Conservation (phyloP, 2,113 vertebrate species). For the Ciconia boyciana region DNA sequence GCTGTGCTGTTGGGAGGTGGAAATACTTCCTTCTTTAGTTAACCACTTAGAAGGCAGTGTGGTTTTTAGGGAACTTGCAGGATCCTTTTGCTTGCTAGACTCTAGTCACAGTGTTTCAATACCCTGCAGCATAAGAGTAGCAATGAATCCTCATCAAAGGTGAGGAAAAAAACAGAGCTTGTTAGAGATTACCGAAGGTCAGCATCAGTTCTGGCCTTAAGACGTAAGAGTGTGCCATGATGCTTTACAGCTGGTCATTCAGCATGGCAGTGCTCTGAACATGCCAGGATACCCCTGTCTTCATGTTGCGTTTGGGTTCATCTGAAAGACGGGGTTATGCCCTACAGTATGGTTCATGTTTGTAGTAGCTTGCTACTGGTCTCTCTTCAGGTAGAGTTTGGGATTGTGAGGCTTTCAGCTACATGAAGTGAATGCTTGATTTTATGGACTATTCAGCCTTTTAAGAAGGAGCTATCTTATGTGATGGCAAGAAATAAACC, state of each 20-base stretch:
- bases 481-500: not conserved
- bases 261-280: not conserved
- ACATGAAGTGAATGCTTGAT: not conserved
- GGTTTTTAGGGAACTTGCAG: not conserved
- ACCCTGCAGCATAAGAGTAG: not conserved
- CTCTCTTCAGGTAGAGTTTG: not conserved
- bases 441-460: not conserved
- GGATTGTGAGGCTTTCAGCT: not conserved
- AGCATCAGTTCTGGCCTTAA: not conserved
- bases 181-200: not conserved
- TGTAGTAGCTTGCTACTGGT: not conserved
- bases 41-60: not conserved
- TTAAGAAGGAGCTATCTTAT: not conserved
- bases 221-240: not conserved
- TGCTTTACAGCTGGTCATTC: not conserved
- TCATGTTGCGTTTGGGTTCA: not conserved
- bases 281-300: not conserved
- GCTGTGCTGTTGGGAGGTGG: not conserved
- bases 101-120: not conserved
- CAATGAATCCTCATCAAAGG: not conserved
- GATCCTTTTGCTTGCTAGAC: not conserved
- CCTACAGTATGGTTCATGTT: not conserved
- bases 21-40: not conserved
- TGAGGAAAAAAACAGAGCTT: not conserved
- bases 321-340: not conserved